A percentile compares a stretch with the other conserved stretches of the same genome.
Evolutionary conservation across 2,888 invertebrate species (phyloP).

Genomic region (Taphrorychus bicolor): DNA sequence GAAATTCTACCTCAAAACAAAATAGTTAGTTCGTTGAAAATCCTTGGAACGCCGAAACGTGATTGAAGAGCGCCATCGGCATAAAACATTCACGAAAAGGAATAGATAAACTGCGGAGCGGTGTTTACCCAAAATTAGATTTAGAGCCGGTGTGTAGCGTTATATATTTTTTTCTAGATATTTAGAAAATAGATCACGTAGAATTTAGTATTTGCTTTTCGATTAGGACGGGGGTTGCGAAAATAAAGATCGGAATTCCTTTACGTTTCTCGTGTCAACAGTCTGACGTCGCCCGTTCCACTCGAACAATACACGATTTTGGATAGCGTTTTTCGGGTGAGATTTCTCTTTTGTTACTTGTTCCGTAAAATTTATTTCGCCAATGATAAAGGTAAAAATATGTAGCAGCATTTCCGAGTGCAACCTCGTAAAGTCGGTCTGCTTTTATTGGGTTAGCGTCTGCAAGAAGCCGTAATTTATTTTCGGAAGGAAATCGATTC

Average conservation of each 20-base stretch:
- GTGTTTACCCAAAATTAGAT: slow-evolving; percentile 29
- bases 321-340: slow-evolving; percentile 22
- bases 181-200: slow-evolving; percentile 18
- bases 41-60: slow-evolving; percentile 17
- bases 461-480: background rate
- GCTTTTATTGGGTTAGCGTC: slow-evolving; percentile 3
- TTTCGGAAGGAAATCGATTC: background rate
- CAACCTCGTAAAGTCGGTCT: slow-evolving; percentile 2
- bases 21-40: slow-evolving; percentile 14
- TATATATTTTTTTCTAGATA: background rate
- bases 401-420: slow-evolving; percentile 15
- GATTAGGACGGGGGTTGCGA: slow-evolving; percentile 18
- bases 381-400: slow-evolving; percentile 30
- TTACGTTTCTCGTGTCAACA: slow-evolving; percentile 25
- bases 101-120: slow-evolving; percentile 18
- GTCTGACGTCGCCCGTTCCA: slow-evolving; percentile 19
- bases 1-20: slow-evolving; percentile 13
- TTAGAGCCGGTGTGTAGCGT: background rate
- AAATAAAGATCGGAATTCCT: slow-evolving; percentile 35
- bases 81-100: slow-evolving; percentile 28
- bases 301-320: slow-evolving; percentile 24
- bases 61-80: slow-evolving; percentile 25
- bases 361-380: slow-evolving; percentile 24
- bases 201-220: slow-evolving; percentile 26
- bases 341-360: slow-evolving; percentile 23